Conservation (phyloP, 2,113 vertebrate genomes). For the Nyctibius bracteatus region DNA sequence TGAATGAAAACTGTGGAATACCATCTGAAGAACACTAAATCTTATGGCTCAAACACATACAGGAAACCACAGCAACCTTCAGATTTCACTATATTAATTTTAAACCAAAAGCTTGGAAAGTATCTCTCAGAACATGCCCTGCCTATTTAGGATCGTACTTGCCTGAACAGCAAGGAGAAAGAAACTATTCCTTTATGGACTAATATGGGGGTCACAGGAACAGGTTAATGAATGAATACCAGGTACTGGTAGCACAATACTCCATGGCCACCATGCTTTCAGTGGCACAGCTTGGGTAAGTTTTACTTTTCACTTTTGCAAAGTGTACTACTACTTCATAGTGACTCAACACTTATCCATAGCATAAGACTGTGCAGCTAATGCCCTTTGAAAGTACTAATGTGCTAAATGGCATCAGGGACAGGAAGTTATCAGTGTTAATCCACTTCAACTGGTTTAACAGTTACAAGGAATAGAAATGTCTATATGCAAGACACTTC, state of each 20-base stretch:
- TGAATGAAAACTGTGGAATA: neutral
- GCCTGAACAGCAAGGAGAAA: neutral
- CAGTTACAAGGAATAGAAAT: conserved; percentile 2
- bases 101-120: neutral
- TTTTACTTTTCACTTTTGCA: neutral
- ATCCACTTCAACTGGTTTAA: conserved; percentile 11
- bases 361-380: neutral
- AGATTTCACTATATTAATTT: neutral
- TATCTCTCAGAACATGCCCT: neutral
- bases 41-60: neutral
- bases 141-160: neutral
- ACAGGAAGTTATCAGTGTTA: conserved; percentile 27
- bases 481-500: conserved; percentile 28
- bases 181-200: neutral
- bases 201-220: neutral
- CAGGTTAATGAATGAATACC: neutral
- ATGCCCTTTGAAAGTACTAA: conserved; percentile 17
- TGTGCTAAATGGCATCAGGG: conserved; percentile 30
- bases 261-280: neutral
- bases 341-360: neutral
- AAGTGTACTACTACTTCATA: neutral
- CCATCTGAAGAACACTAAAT: neutral
- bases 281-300: neutral
- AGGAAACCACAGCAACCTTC: neutral
- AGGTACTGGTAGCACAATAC: neutral